Base-by-base conservation (phyloP, 2,113 vertebrate species). In the Proterorhinus semilunaris region DNA sequence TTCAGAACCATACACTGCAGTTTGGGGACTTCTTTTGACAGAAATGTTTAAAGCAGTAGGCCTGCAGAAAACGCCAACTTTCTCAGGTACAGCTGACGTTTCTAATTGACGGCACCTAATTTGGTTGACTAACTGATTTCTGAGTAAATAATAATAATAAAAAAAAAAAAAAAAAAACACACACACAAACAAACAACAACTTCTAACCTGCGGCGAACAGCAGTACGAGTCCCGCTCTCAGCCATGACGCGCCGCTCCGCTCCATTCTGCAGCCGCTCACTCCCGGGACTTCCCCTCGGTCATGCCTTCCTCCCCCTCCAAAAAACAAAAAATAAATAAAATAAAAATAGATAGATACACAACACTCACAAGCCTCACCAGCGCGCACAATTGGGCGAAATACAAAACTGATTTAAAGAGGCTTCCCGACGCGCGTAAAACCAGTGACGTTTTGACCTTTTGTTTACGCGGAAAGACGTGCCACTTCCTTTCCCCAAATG, bases 121-220 rank as follows among this genome's bases (percentile, higher is more conserved):
- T 36, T 36, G 27, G 27, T 36, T 36, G 27, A 36, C 27, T 36
- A 36, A 36, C 27, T 3, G 27, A 2, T 36, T 36, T 36, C 27
- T 3, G 4, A 36, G 27, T 36, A 36, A 36, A 36, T 5, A 36
- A 3, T 36, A 36, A 36, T 36, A 36, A 36, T 36, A 3, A 9
- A 8, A 17, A 4, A 9, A 0, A 53, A 5, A 16, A 2, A 17
- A 7, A 21, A 10, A 1, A 8, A 5, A 11, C 10, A 47, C 46
- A 47, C 21, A 47, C 12, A 13, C 49, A 50, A 13, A 51, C 12
- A 13, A 51, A 6, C 11, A 6, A 6, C 11, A 44, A 44, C 43
- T 15, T 61, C 89, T 83, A 44, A 91, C 90, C 88, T 71, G 82
- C 68, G 21, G 85, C 21, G 50, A 82, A 27, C 74, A 90, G 46